Evolutionary conservation across 2,113 vertebrate species (phyloP).

Genomic region (Pangasianodon hypophthalmus): DNA sequence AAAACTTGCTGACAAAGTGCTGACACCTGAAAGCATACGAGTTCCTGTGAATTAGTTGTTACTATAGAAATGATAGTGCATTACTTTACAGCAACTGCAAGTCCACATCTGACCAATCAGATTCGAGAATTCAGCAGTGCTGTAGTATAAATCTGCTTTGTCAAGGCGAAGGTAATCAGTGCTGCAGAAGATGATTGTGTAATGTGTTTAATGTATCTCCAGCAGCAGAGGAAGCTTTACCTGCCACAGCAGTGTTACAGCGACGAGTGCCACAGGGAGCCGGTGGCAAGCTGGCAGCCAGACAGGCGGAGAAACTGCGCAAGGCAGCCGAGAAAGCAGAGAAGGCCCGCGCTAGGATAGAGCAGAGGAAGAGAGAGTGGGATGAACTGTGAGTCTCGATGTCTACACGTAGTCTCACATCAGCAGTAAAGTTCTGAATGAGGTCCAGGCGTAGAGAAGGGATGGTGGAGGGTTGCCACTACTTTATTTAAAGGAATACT

Average conservation of each 20-base stretch:
- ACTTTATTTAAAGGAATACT: not conserved
- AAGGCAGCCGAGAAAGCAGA: constrained; percentile 83
- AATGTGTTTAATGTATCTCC: not conserved
- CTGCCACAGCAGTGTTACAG: constrained; percentile 45
- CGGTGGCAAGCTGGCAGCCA: constrained; percentile 63
- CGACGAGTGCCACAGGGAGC: constrained; percentile 34
- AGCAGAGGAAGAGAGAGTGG: constrained; percentile 85
- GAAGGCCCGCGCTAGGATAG: constrained; percentile 75
- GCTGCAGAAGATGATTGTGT: not conserved
- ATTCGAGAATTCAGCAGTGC: not conserved
- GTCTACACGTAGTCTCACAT: not conserved
- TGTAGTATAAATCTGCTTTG: not conserved
- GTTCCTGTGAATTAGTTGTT: too few relatives aligned
- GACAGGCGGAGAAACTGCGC: constrained; percentile 75
- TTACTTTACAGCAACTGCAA: too few relatives aligned
- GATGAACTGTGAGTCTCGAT: constrained; percentile 80
- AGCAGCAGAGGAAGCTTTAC: constrained; percentile 52
- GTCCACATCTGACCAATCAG: not conserved
- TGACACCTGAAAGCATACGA: too few relatives aligned
- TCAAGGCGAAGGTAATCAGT: not conserved
- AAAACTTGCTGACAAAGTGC: not conserved
- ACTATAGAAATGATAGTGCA: too few relatives aligned
- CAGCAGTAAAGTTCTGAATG: not conserved
- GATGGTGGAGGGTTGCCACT: not conserved
- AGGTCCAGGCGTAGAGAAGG: not conserved